phyloP scores from a whole-genome alignment of 2,888 invertebrate genomes.

The Pristionchus mayeri region DNA sequence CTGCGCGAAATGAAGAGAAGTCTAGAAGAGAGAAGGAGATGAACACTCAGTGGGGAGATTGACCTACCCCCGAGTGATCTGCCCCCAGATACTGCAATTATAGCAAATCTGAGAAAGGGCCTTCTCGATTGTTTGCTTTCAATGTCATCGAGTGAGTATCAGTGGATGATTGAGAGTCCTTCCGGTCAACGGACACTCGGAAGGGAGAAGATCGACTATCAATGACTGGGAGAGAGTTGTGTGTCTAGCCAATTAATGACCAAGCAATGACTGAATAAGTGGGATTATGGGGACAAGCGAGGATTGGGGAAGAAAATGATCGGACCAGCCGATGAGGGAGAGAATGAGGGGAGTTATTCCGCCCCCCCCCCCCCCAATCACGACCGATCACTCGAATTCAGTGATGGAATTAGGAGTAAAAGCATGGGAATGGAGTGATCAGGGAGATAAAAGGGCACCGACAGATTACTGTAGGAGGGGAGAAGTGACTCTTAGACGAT shows the following conservation, averaged over 20 bases:
- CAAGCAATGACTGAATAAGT: constrained; percentile 28
- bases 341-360: background rate
- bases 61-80: background rate
- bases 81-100: background rate
- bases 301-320: background rate
- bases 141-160: constrained; percentile 33
- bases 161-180: constrained; percentile 31
- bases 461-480: constrained; percentile 35
- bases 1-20: constrained; percentile 38
- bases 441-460: background rate
- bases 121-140: constrained; percentile 37
- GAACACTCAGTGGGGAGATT: background rate
- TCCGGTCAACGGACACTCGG: constrained; percentile 4
- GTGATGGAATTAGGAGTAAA: background rate
- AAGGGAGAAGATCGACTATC: constrained; percentile 1
- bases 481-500: constrained; percentile 38
- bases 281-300: background rate
- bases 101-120: constrained; percentile 8
- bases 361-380: background rate
- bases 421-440: constrained; percentile 32
- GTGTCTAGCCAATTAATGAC: constrained; percentile 25
- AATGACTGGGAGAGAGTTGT: constrained; percentile 14
- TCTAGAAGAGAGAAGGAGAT: background rate
- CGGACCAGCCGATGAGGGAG: background rate
- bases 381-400: background rate